Evolutionary conservation across 2,888 invertebrate genomes (phyloP).

Genomic region (Megamerina dolium): DNA sequence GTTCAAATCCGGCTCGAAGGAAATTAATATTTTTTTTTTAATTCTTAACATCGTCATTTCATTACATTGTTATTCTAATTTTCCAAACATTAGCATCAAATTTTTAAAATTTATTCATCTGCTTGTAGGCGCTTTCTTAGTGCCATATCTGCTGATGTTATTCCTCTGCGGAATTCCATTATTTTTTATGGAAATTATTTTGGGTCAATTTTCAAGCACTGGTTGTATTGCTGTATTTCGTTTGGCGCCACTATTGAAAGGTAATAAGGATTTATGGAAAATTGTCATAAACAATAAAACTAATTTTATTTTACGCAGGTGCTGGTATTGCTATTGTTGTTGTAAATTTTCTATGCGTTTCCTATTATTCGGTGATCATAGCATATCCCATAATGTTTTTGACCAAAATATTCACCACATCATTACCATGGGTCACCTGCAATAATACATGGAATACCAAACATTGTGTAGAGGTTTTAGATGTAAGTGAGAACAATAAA

Average conservation of each 20-base stretch:
- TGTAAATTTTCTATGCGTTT: constrained; percentile 72
- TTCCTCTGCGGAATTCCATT: constrained; percentile 78
- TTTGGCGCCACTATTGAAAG: constrained; percentile 79
- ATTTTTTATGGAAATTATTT: constrained; percentile 78
- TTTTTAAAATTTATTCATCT: too few species aligned
- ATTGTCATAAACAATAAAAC: background rate
- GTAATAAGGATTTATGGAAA: too few species aligned
- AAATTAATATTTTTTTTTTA: too few species aligned
- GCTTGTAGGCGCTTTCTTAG: constrained; percentile 67
- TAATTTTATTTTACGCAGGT: constrained; percentile 55
- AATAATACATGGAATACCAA: constrained; percentile 77
- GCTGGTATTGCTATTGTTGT: constrained; percentile 79
- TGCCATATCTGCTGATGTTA: constrained; percentile 78
- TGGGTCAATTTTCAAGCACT: constrained; percentile 79
- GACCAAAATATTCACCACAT: constrained; percentile 57
- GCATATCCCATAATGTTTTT: constrained; percentile 80
- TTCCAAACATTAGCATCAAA: too few species aligned
- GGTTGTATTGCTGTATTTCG: constrained; percentile 78
- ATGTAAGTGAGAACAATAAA: constrained; percentile 23
- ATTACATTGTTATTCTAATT: too few species aligned
- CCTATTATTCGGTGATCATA: constrained; percentile 80
- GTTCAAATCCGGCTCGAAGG: constrained; percentile 66
- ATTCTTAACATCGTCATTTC: too few species aligned
- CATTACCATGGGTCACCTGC: constrained; percentile 74
- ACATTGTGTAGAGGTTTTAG: constrained; percentile 54